These are phyloP conservation scores for Danio tinwini DNA, from an alignment of 2,797 vertebrate species.

Conservation along the genomic window DNA sequence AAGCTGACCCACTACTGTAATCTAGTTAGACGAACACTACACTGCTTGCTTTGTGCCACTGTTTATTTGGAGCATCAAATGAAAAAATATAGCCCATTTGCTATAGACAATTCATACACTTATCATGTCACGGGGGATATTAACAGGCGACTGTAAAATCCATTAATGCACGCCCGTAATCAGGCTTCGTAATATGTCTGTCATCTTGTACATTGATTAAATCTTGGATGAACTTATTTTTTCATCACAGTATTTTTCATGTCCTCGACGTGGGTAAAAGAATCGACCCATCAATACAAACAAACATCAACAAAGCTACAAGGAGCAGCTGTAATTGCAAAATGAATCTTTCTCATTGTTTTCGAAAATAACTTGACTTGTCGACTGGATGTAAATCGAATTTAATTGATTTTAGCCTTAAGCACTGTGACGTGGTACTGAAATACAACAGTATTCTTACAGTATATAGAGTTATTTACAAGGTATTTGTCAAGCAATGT, in stretches of 20 bases:
- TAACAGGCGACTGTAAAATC: slow-evolving; percentile 54
- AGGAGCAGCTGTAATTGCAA: slow-evolving; percentile 12
- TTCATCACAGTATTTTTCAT: slow-evolving; percentile 37
- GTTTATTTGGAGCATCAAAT: slow-evolving; percentile 18
- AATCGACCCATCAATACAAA: slow-evolving; percentile 38
- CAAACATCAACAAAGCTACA: slow-evolving; percentile 37
- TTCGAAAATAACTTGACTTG: not conserved
- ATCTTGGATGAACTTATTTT: slow-evolving; percentile 45
- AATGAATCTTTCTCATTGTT: not conserved
- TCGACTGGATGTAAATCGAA: not conserved
- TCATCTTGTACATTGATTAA: slow-evolving; percentile 50
- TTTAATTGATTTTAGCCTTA: not conserved
- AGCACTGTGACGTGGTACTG: not conserved
- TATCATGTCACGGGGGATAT: slow-evolving; percentile 49
- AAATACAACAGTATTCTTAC: no score
- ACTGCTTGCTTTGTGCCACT: slow-evolving; percentile 21
- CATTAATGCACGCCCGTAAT: slow-evolving; percentile 46
- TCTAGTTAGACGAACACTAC: slow-evolving; percentile 59
- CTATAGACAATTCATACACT: slow-evolving; percentile 34
- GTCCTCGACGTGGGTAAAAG: slow-evolving; percentile 41
- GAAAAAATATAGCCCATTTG: slow-evolving; percentile 39
- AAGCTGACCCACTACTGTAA: slow-evolving; percentile 64
- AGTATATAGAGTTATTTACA: no score
- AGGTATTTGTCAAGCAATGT: no score
- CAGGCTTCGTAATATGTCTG: slow-evolving; percentile 46